Conservation (phyloP, 2,888 invertebrate genomes). For the Sinopyrophorus schimmeli region DNA sequence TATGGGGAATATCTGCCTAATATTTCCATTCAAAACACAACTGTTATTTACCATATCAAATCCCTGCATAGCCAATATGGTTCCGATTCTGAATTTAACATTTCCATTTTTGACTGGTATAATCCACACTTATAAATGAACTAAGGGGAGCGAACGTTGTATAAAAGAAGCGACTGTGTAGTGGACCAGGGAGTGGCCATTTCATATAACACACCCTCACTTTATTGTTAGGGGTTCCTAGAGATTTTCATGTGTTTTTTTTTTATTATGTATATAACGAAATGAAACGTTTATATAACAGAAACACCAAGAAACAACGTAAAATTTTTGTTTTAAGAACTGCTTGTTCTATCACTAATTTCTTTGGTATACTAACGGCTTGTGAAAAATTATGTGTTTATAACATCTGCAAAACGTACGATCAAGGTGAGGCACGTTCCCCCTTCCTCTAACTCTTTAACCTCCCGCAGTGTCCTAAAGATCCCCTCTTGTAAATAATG, state of each 20-base stretch:
- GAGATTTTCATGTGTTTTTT: no score
- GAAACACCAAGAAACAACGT: no score
- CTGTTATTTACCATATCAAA: constrained; percentile 49
- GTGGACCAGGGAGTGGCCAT: constrained; percentile 51
- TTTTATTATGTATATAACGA: no score
- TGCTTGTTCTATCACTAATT: no score
- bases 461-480: constrained; percentile 41
- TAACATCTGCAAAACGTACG: constrained; percentile 34
- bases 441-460: constrained; percentile 47
- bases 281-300: no score
- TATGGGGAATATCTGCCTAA: constrained; percentile 23
- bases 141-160: constrained; percentile 46
- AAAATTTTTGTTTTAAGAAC: no score
- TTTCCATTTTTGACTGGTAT: constrained; percentile 55
- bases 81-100: constrained; percentile 43
- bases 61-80: constrained; percentile 49
- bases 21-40: constrained; percentile 36
- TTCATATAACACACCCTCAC: constrained; percentile 49
- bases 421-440: constrained; percentile 33
- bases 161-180: constrained; percentile 39
- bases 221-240: constrained; percentile 23
- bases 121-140: constrained; percentile 54
- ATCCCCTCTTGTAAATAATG: constrained; percentile 48
- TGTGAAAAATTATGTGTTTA: constrained; percentile 23
- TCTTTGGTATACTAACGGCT: no score